Conservation (phyloP, 2,888 invertebrate species). For the Ditylenchus weischeri region DNA sequence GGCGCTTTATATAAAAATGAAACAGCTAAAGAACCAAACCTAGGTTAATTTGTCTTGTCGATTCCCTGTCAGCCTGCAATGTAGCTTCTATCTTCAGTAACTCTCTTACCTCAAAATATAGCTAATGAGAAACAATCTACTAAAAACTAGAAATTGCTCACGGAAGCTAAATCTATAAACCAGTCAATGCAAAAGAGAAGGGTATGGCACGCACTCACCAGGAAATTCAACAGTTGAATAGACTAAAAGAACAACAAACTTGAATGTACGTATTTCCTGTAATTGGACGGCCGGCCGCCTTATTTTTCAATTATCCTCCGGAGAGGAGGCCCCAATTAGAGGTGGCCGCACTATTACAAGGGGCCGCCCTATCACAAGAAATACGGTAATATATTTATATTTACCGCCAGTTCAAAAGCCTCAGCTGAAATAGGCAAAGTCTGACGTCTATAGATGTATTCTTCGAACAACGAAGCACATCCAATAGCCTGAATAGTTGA, state of each 20-base stretch:
- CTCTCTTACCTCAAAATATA: not conserved
- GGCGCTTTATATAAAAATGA: too few relatives aligned
- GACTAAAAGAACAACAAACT: conserved; percentile 61
- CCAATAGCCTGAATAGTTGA: not conserved
- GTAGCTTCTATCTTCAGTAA: too few relatives aligned
- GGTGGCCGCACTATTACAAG: too few relatives aligned
- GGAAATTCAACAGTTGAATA: conserved; percentile 76
- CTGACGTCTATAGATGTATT: conserved; percentile 1
- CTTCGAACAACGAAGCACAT: not conserved
- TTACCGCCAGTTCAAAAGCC: not conserved
- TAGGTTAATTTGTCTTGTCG: too few relatives aligned
- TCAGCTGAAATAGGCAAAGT: not conserved
- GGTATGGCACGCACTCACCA: conserved; percentile 85
- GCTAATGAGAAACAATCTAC: too few relatives aligned
- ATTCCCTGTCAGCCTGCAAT: too few relatives aligned
- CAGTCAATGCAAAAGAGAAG: conserved; percentile 84
- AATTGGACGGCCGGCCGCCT: too few relatives aligned
- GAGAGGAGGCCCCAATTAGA: too few relatives aligned
- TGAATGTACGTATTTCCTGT: not conserved
- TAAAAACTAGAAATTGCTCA: conserved; percentile 63
- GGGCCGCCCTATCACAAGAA: too few relatives aligned
- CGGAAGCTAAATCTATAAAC: conserved; percentile 71
- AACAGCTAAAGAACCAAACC: not conserved
- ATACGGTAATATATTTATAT: not conserved
- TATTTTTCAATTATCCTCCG: too few relatives aligned